Conservation (phyloP, 2,888 invertebrate genomes). For the Coecobrya sp. region DNA sequence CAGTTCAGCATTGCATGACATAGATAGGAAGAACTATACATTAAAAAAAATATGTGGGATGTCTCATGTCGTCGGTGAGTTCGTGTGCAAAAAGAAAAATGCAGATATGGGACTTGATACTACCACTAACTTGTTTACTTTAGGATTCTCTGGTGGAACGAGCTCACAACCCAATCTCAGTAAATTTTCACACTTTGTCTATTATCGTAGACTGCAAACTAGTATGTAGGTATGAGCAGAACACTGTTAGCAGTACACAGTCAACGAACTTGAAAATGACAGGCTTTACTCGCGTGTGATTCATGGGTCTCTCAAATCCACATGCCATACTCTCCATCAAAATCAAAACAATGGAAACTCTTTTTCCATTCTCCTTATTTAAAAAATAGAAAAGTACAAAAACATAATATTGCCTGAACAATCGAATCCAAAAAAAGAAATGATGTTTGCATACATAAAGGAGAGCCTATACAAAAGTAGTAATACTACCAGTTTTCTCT, state of each 20-base stretch:
- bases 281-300: slow-evolving; percentile 20
- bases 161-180: not conserved
- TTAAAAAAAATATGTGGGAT: not conserved
- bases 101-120: slow-evolving; percentile 37
- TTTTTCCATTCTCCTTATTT: not conserved
- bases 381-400: not conserved
- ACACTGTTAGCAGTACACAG: not conserved
- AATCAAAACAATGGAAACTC: slow-evolving; percentile 27
- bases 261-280: slow-evolving; percentile 30
- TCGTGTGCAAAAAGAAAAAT: not conserved
- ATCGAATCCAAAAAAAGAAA: slow-evolving; percentile 12
- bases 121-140: slow-evolving; percentile 64
- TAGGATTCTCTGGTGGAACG: not conserved
- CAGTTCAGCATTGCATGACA: slow-evolving; percentile 8
- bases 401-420: not conserved
- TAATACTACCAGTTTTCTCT: not conserved
- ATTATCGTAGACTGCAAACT: not conserved
- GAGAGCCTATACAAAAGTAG: not conserved
- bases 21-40: slow-evolving; percentile 36
- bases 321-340: slow-evolving; percentile 39
- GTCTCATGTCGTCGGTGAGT: not conserved
- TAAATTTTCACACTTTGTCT: not conserved
- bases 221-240: not conserved
- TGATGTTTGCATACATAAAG: slow-evolving; percentile 15
- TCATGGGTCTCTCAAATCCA: slow-evolving; percentile 43